These are phyloP conservation scores for Leptopilina boulardi DNA, from an alignment of 1,140 invertebrate species.

Conservation along the genomic window DNA sequence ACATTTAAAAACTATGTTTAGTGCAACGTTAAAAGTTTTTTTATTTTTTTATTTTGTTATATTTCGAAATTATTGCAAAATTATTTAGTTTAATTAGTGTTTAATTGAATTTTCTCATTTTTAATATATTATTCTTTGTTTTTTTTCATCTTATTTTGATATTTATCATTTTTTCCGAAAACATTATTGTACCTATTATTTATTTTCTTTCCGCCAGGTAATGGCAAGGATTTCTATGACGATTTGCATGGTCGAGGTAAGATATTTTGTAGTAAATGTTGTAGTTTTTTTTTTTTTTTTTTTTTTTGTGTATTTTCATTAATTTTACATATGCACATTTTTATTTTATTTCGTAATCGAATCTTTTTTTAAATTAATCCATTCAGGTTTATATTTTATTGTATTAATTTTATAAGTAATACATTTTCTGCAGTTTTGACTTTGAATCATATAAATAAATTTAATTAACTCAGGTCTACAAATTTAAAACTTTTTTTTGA, in stretches of 20 bases:
- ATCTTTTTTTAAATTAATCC: neutral
- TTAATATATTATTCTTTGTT: conserved; percentile 42
- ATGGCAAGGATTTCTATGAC: conserved; percentile 72
- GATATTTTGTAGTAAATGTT: conserved; percentile 62
- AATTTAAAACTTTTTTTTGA: no score
- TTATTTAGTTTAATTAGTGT: no score
- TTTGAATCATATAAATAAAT: no score
- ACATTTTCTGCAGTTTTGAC: no score
- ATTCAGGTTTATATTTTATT: no score
- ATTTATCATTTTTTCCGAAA: conserved; percentile 22
- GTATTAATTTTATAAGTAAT: no score
- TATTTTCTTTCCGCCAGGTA: conserved; percentile 63
- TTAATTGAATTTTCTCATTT: conserved; percentile 6
- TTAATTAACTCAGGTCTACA: no score
- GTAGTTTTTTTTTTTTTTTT: conserved; percentile 32
- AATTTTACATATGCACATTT: conserved; percentile 38
- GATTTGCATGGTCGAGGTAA: conserved; percentile 72
- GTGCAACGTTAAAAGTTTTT: no score
- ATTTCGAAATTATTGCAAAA: no score
- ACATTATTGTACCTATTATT: conserved; percentile 50
- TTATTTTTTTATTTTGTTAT: no score
- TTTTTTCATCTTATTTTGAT: conserved; percentile 40
- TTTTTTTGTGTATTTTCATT: no score
- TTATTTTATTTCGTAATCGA: conserved; percentile 24
- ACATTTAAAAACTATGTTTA: no score